Base-by-base conservation (phyloP, 2,113 vertebrate species). In the Chlamydotis undulata region DNA sequence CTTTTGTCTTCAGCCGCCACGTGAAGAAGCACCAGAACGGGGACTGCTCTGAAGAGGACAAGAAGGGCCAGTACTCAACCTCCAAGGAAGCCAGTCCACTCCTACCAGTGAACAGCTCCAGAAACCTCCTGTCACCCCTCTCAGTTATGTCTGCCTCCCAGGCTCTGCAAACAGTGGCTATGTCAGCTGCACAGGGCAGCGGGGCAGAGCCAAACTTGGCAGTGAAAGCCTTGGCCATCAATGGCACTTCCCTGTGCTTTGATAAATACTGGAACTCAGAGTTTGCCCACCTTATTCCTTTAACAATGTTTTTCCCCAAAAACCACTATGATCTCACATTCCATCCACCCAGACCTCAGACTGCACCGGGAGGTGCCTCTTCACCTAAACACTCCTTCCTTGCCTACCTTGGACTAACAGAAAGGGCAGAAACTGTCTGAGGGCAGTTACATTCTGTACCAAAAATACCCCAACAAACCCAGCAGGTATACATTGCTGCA, bases 341-440 rank as follows among this genome's bases (percentile, higher is more conserved):
- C 99, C 99, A 98, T 97, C 98, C 98, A 82, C 98, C 98, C 95
- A 97, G 98, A 96, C 98, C 98, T 96, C 98, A 98, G 97, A 98
- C 98, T 97, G 98, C 98, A 47, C 98, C 97, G 0, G 97, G 97
- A 97, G 98, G 92, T 96, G 98, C 95, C 96, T 96, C 98, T 82
- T 99, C 99, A 67, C 98, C 99, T 88, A 99, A 99, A 98, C 99
- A 99, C 99, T 99, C 99, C 98, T 99, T 99, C 98, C 98, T 99
- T 61, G 99, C 99, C 97, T 99, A 99, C 96, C 99, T 99, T 94
- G 99, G 99, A 98, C 98, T 99, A 85, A 98, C 98, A 97, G 99
- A 99, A 98, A 98, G 98, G 98, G 99, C 99, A 96, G 98, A 99
- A 98, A 99, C 99, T 97, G 98, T 99, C 97, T 99, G 98, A 99